Conservation (phyloP, 2,113 vertebrate species). For the Bettongia penicillata region DNA sequence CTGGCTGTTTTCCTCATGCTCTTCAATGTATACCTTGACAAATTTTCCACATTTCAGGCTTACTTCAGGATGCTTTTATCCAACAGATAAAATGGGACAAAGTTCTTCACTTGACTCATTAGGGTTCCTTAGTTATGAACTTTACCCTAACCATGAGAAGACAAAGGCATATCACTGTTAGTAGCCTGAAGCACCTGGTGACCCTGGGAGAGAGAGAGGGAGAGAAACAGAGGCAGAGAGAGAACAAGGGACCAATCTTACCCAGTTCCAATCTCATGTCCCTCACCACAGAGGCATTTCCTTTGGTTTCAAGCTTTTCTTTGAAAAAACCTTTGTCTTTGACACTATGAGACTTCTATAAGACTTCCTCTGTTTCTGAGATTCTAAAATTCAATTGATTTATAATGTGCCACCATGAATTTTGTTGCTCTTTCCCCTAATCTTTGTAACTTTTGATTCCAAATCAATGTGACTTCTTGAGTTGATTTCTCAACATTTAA, state of each 20-base stretch:
- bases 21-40: no score
- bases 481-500: background rate
- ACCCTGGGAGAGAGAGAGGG: no score
- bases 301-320: background rate
- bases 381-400: background rate
- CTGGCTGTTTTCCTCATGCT: no score
- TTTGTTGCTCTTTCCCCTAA: background rate
- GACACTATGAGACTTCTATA: no score
- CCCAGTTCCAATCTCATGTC: background rate
- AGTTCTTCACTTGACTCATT: no score
- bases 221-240: background rate
- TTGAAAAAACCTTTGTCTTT: background rate
- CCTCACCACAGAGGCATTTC: background rate
- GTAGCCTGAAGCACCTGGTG: no score
- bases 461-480: background rate
- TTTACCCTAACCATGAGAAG: no score
- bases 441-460: background rate
- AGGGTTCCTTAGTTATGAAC: no score
- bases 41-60: no score
- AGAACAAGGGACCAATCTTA: background rate
- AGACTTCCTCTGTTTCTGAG: background rate
- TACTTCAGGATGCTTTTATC: no score
- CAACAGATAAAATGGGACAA: no score
- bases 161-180: no score
- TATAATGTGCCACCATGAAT: background rate